Evolutionary conservation across 1,140 invertebrate genomes (phyloP).

Genomic region (Eurosta solidaginis): DNA sequence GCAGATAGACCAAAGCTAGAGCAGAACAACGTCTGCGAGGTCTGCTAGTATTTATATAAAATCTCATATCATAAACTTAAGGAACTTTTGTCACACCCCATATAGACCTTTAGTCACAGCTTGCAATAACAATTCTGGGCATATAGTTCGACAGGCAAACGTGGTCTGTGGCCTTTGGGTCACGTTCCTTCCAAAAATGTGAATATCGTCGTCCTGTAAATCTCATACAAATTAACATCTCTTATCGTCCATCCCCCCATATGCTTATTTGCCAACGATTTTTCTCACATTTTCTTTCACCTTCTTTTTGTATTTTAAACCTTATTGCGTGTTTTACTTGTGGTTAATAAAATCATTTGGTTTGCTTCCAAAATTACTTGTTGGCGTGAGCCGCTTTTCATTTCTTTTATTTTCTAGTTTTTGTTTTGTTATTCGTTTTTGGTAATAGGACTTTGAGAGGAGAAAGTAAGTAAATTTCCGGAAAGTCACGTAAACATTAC

Average conservation of each 20-base stretch:
- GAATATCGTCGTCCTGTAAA: neutral
- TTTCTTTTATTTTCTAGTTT: neutral
- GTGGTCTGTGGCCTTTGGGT: neutral
- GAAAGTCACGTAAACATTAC: too few relatives aligned
- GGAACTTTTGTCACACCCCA: too few relatives aligned
- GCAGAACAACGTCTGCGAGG: too few relatives aligned
- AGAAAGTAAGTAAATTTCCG: too few relatives aligned
- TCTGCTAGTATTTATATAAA: too few relatives aligned
- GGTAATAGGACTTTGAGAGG: too few relatives aligned
- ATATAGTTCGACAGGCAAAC: neutral
- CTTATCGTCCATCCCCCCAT: neutral
- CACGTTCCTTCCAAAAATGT: slow-evolving; percentile 5
- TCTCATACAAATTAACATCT: slow-evolving; percentile 22
- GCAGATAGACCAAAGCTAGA: too few relatives aligned
- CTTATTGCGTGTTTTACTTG: too few relatives aligned
- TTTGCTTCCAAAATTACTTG: neutral
- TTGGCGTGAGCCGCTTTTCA: neutral
- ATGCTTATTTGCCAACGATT: neutral
- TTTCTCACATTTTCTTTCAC: neutral
- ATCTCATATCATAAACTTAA: too few relatives aligned
- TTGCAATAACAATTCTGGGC: neutral
- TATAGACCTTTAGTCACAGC: neutral
- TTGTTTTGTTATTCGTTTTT: too few relatives aligned
- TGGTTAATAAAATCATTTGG: slow-evolving; percentile 10
- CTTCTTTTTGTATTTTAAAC: neutral